These are phyloP conservation scores for Pteria penguin DNA, from an alignment of 2,888 invertebrate genomes.

Conservation along the genomic window DNA sequence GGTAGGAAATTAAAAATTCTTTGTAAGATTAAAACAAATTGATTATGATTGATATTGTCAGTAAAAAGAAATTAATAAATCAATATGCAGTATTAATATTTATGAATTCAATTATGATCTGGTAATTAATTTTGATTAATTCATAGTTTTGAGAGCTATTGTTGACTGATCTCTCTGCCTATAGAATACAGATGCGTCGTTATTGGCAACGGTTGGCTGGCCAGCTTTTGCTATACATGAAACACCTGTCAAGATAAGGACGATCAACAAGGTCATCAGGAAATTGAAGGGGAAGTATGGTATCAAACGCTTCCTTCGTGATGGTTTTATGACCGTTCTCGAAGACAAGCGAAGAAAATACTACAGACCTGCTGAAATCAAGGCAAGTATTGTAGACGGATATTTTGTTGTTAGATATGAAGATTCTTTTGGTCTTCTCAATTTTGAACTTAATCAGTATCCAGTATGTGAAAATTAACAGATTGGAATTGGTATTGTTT, in stretches of 20 bases:
- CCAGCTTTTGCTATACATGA: conserved; percentile 99
- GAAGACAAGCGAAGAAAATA: conserved; percentile 90
- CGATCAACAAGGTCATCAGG: conserved; percentile 87
- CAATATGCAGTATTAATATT: no score
- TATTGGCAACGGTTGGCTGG: conserved; percentile 96
- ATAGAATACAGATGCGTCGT: conserved; percentile 88
- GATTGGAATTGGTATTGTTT: neutral
- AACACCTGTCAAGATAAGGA: conserved; percentile 90
- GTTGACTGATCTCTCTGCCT: no score
- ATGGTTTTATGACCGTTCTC: conserved; percentile 93
- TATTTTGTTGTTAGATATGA: neutral
- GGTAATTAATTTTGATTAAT: no score
- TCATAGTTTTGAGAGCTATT: no score
- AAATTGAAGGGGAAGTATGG: conserved; percentile 94
- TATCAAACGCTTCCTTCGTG: conserved; percentile 95
- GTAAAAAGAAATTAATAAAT: no score
- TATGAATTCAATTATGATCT: no score
- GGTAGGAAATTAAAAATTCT: no score
- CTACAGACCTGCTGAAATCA: conserved; percentile 94
- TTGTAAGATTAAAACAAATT: no score
- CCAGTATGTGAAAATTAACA: neutral
- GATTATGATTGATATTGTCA: no score
- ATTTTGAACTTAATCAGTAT: neutral
- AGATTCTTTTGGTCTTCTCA: neutral
- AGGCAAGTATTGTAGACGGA: conserved; percentile 80